These are phyloP conservation scores for Conopomorpha cramerella DNA, from an alignment of 1,140 invertebrate genomes.

Conservation along the genomic window DNA sequence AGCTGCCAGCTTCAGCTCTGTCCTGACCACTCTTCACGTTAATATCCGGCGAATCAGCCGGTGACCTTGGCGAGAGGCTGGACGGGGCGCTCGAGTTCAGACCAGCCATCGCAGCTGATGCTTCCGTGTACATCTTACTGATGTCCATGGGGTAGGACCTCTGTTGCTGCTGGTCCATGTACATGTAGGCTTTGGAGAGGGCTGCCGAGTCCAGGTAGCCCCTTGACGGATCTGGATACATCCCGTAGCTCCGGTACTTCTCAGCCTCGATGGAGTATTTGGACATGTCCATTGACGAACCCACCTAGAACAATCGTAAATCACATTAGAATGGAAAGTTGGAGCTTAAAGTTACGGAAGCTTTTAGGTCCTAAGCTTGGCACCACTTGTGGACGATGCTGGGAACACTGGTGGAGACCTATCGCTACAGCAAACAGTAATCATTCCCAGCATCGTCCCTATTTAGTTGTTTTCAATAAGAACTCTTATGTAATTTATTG, in stretches of 20 bases:
- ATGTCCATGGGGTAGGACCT: slow-evolving; percentile 68
- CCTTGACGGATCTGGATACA: slow-evolving; percentile 72
- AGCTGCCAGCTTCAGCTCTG: slow-evolving; percentile 61
- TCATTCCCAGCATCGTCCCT: too few species aligned
- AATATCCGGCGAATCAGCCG: slow-evolving; percentile 67
- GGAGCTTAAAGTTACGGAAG: too few species aligned
- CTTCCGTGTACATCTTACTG: slow-evolving; percentile 68
- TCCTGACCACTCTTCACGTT: slow-evolving; percentile 54
- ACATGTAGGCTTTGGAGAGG: slow-evolving; percentile 80
- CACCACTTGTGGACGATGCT: too few species aligned
- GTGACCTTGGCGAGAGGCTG: slow-evolving; percentile 61
- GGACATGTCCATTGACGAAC: slow-evolving; percentile 75
- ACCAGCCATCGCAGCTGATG: slow-evolving; percentile 48
- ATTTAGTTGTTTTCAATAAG: too few species aligned
- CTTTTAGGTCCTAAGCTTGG: too few species aligned
- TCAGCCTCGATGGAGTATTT: slow-evolving; percentile 78
- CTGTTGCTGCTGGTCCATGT: slow-evolving; percentile 72
- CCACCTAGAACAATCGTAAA: slow-evolving; percentile 62
- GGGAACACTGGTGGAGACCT: too few species aligned
- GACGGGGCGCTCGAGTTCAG: slow-evolving; percentile 37
- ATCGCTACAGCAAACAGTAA: too few species aligned
- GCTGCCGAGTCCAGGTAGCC: slow-evolving; percentile 76
- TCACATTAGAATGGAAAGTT: background rate
- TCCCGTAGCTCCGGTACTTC: slow-evolving; percentile 73
- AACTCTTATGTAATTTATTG: too few species aligned